Evolutionary conservation across 1,140 invertebrate species (phyloP).

Genomic region (Drosophila arizonae): DNA sequence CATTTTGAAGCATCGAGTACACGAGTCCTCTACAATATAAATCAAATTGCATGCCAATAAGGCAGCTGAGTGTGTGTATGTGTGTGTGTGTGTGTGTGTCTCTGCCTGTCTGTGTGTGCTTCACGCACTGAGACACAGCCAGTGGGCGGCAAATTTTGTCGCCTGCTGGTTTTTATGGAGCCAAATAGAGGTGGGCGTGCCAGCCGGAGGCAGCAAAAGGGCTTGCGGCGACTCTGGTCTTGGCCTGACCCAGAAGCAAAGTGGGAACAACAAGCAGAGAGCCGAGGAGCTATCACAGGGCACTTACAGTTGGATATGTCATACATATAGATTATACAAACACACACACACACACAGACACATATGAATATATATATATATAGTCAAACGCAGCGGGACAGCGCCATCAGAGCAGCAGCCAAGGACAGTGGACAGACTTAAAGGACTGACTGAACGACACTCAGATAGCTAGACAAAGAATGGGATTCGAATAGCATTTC

Average conservation of each 20-base stretch:
- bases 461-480: conserved; percentile 44
- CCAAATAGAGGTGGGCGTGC: conserved; percentile 3
- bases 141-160: conserved; percentile 21
- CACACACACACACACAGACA: conserved; percentile 1
- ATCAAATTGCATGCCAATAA: conserved; percentile 45
- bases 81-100: not conserved
- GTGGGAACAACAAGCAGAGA: conserved; percentile 13
- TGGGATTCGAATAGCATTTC: conserved; percentile 71
- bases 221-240: conserved; percentile 1
- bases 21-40: conserved; percentile 28
- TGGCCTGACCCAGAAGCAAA: conserved; percentile 16
- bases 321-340: conserved; percentile 3
- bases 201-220: too few relatives aligned
- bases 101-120: not conserved
- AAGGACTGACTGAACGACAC: conserved; percentile 18
- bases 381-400: conserved; percentile 38
- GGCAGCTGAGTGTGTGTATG: conserved; percentile 1
- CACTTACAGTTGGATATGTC: conserved; percentile 17
- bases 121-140: conserved; percentile 1
- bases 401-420: conserved; percentile 8
- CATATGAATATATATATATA: conserved; percentile 1
- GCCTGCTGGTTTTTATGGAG: conserved; percentile 30
- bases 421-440: not conserved
- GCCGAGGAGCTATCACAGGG: conserved; percentile 10
- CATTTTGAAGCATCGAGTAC: conserved; percentile 24